Base-by-base conservation (phyloP, 64 coral and sea anemone species). In the Actinia equina region DNA sequence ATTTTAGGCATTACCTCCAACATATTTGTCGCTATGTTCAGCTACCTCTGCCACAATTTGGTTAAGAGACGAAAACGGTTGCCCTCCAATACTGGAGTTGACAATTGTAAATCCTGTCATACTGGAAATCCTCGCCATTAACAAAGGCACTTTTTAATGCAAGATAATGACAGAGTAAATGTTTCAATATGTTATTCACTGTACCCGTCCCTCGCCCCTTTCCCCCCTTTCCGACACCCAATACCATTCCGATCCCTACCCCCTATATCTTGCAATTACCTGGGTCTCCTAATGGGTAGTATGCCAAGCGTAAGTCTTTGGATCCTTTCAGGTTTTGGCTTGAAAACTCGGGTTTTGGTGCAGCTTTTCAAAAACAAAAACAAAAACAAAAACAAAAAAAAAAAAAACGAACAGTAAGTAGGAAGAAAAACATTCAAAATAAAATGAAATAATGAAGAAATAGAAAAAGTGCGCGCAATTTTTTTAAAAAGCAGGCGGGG, bases 41-140 rank as follows among this genome's bases (percentile, higher is more conserved):
- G 96, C 86, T 23, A 76, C 93, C 51, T 92, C 89, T 61, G 88
- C 62, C 17, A 89, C 84, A 85, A 98, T 86, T 45, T 95, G 84
- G 22, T 93, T 89, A 70, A 82, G 93, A 83, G 93, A 88, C 17
- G 69, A 43, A 93, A 93, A 98, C 54, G 26, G 45, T 49, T 86
- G 59, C 3, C 60, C 57, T 0, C 88, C 54, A 83, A 91, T 27
- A 67, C 90, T 92, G 17, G 27, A 65, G 14, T 77, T 6, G 43
- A 60, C 60, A 11, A 55, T 23, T 44, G 82, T 82, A 2, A 82
- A 17, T 17, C 62, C 46, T 22, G 77, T 56, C 1, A 67, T 57
- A 12, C 1, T 2, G 9, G 46, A 63, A 10, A 91, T 77, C 9
- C 45, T 92, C 2, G 6, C 51, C 90, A 92, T 92, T 4, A 92